A percentile compares a stretch with the other conserved stretches of the same genome.
These are phyloP conservation scores for Astreopora myriophthalma DNA, from an alignment of 64 coral and sea anemone genomes.

Conservation along the genomic window DNA sequence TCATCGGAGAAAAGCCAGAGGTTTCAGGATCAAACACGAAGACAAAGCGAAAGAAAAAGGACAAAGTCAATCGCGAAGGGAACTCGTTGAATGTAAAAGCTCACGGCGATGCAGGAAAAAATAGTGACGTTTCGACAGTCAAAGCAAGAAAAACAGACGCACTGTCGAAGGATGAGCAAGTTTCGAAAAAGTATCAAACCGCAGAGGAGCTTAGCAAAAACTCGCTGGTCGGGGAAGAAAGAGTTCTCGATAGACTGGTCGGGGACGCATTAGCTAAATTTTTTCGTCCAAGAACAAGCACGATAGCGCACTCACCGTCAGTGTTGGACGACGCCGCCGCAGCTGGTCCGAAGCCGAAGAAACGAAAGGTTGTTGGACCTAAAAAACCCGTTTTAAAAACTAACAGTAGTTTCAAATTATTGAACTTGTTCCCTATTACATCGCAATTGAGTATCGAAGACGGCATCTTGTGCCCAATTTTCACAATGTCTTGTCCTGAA, in stretches of 20 bases:
- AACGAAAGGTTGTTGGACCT: not conserved
- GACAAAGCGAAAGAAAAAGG: not conserved
- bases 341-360: not conserved
- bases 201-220: not conserved
- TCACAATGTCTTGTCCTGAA: slow-evolving; percentile 8
- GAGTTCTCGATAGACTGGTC: slow-evolving; percentile 2
- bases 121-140: not conserved
- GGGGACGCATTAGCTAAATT: slow-evolving; percentile 11
- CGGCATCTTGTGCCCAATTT: slow-evolving; percentile 35
- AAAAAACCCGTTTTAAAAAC: slow-evolving; percentile 43
- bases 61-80: not conserved
- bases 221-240: not conserved
- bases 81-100: not conserved
- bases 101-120: not conserved
- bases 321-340: not conserved
- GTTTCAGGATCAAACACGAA: not conserved
- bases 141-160: not conserved
- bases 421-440: slow-evolving; percentile 34
- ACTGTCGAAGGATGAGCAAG: not conserved
- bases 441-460: slow-evolving; percentile 22
- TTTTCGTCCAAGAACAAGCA: not conserved
- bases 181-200: not conserved
- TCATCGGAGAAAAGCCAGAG: not conserved
- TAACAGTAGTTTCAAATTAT: slow-evolving; percentile 55
- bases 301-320: not conserved